A percentile compares a stretch with the other conserved stretches of the same genome.
Evolutionary conservation across 64 coral and sea anemone species (phyloP).

Genomic region (Cladopsammia gracilis): DNA sequence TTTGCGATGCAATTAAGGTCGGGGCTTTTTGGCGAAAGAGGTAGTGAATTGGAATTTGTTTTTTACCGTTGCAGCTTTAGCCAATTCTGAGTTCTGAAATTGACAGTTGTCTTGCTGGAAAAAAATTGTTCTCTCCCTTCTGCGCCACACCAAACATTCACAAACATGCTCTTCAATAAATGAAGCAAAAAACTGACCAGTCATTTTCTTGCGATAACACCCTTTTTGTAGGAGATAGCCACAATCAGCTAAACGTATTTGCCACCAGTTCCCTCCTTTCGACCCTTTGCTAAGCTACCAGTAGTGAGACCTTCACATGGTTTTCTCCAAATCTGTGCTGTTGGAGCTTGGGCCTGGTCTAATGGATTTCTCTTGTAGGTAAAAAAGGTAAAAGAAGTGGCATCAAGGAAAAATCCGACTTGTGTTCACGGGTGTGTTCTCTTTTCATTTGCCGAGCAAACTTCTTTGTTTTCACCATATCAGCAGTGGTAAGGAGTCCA

Average conservation of each 20-base stretch:
- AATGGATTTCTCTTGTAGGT: slow-evolving; percentile 35
- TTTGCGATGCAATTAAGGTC: no score
- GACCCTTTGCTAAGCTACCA: slow-evolving; percentile 38
- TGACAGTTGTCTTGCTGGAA: no score
- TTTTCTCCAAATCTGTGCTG: slow-evolving; percentile 20
- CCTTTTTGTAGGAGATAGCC: slow-evolving; percentile 59
- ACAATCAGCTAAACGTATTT: slow-evolving; percentile 67
- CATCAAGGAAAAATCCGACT: slow-evolving; percentile 55
- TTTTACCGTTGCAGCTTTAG: no score
- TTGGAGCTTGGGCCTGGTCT: slow-evolving; percentile 39
- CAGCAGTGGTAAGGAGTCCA: not conserved
- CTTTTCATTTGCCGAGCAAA: slow-evolving; percentile 28
- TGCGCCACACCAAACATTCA: no score
- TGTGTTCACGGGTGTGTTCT: not conserved
- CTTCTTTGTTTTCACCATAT: not conserved
- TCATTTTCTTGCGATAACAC: slow-evolving; percentile 59
- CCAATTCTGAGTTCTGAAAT: no score
- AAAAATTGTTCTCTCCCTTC: no score
- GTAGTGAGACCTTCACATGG: slow-evolving; percentile 22
- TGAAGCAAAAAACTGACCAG: slow-evolving; percentile 27
- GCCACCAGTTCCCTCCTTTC: slow-evolving; percentile 56
- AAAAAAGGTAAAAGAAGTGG: slow-evolving; percentile 21
- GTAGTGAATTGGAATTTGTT: no score
- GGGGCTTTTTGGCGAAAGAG: no score
- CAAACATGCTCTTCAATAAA: slow-evolving; percentile 55